Conservation (phyloP, 2,113 vertebrate species). For the Otocyon megalotis region DNA sequence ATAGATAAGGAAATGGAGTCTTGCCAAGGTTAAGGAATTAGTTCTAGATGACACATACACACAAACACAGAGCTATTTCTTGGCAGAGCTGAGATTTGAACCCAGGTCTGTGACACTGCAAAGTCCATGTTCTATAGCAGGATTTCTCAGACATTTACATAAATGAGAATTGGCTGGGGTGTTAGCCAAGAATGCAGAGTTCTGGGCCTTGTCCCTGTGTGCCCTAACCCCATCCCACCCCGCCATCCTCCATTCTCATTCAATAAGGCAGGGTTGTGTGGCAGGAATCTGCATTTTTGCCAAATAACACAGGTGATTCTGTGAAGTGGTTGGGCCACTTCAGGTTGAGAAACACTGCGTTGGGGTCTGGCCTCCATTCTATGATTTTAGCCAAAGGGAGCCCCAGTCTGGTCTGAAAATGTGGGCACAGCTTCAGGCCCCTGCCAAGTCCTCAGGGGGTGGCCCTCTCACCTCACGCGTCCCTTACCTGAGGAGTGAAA, state of each 20-base stretch:
- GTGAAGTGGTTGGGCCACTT: not conserved
- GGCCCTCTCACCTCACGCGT: no score
- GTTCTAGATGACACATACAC: not conserved
- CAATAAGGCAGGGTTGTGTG: not conserved
- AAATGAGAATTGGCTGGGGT: not conserved
- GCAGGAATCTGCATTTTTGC: not conserved
- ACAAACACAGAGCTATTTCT: not conserved
- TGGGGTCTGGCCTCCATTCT: not conserved
- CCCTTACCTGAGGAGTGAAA: not conserved
- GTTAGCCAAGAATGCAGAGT: not conserved
- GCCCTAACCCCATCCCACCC: no score
- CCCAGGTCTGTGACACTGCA: not conserved
- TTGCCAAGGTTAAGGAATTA: not conserved
- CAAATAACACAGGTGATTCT: not conserved
- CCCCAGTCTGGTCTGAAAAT: not conserved
- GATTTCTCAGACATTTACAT: not conserved
- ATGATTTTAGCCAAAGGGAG: not conserved
- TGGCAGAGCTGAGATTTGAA: constrained; percentile 16
- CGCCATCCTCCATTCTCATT: not conserved
- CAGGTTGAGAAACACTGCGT: not conserved
- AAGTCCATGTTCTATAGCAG: not conserved
- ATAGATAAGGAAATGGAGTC: not conserved
- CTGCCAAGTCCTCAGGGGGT: not conserved
- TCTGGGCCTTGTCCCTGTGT: not conserved
- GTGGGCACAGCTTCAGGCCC: not conserved